Evolutionary conservation across 35 echinoderm and acorn worm species (phyloP).

Genomic region (Heliocidaris erythrogramma): DNA sequence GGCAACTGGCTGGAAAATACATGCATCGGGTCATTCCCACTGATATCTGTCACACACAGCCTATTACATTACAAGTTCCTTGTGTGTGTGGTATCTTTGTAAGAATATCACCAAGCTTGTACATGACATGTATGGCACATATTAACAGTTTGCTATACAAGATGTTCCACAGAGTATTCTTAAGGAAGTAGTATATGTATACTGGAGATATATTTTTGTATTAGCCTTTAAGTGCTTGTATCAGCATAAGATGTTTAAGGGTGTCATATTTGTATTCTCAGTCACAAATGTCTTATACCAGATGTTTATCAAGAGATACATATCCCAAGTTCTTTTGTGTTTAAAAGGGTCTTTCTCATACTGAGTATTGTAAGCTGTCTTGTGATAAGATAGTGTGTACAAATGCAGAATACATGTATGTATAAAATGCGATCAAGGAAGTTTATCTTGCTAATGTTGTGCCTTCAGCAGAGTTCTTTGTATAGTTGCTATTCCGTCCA

Average conservation of each 20-base stretch:
- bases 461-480: not conserved
- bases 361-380: not conserved
- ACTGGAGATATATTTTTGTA: slow-evolving; percentile 14
- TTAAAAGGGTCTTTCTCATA: not conserved
- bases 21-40: not conserved
- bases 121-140: no score
- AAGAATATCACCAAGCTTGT: not conserved
- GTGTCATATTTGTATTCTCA: not conserved
- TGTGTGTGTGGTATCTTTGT: not conserved
- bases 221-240: not conserved
- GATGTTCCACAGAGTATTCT: not conserved
- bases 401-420: not conserved
- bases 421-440: not conserved
- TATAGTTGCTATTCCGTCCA: slow-evolving; percentile 1
- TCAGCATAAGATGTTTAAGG: not conserved
- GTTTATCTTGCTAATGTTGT: not conserved
- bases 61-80: not conserved
- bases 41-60: not conserved
- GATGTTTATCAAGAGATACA: not conserved
- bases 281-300: not conserved
- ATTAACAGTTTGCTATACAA: no score
- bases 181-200: not conserved
- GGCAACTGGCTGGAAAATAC: no score
- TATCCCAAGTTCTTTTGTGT: not conserved
- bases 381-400: not conserved